These are phyloP conservation scores for Pyrochroa serraticornis DNA, from an alignment of 2,888 invertebrate genomes.

Conservation along the genomic window DNA sequence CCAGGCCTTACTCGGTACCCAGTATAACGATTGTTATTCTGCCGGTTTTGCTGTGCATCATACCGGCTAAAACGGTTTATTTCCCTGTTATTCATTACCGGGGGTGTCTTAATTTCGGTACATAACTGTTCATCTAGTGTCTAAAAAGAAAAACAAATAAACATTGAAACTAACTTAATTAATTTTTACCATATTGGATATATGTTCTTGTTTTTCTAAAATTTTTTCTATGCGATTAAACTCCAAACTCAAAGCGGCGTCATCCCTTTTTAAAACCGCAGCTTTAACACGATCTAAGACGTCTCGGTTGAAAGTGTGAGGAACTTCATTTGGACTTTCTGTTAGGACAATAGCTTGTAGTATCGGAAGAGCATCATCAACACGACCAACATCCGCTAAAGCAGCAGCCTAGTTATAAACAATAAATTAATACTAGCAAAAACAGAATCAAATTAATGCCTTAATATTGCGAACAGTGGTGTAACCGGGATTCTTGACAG, in stretches of 20 bases:
- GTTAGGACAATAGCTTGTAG: constrained; percentile 64
- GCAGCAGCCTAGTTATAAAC: constrained; percentile 58
- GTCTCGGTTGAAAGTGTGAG: constrained; percentile 68
- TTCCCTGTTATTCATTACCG: constrained; percentile 31
- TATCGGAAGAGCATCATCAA: constrained; percentile 69
- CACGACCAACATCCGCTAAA: constrained; percentile 65
- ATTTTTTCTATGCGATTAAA: constrained; percentile 64
- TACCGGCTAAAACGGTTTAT: constrained; percentile 3
- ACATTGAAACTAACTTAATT: neutral
- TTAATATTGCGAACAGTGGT: constrained; percentile 74
- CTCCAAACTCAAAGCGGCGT: constrained; percentile 63
- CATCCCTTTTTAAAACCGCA: constrained; percentile 59
- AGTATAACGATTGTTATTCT: constrained; percentile 1
- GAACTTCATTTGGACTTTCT: constrained; percentile 59
- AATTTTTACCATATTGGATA: constrained; percentile 48
- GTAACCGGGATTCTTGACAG: constrained; percentile 64
- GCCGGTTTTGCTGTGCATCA: neutral
- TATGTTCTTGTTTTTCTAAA: constrained; percentile 61
- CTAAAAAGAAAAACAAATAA: constrained; percentile 44
- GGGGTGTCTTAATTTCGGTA: constrained; percentile 46
- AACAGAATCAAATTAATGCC: constrained; percentile 51
- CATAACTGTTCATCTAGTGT: constrained; percentile 55
- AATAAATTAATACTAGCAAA: constrained; percentile 3
- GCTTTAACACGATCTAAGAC: constrained; percentile 62
- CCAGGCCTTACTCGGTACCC: constrained; percentile 1